These are phyloP conservation scores for Drepanosiphum platanoidis DNA, from an alignment of 2,888 invertebrate genomes.

Conservation along the genomic window DNA sequence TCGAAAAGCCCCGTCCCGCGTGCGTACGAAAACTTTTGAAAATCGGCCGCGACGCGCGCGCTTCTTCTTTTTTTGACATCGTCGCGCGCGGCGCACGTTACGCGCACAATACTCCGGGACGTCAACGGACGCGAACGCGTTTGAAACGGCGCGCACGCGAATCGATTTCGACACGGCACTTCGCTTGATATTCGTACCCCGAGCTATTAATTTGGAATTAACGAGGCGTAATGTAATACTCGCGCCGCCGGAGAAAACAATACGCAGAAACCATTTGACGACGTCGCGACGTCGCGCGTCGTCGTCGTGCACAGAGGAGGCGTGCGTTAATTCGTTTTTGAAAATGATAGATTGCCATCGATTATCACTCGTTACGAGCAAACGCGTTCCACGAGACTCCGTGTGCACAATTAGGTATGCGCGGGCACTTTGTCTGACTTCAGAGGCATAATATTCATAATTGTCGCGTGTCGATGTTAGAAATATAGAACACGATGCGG, in stretches of 20 bases:
- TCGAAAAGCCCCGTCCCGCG: no score
- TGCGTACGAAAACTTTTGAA: neutral
- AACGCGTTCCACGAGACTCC: no score
- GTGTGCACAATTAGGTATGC: no score
- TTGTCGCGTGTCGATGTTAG: no score
- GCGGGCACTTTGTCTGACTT: no score
- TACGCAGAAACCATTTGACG: neutral
- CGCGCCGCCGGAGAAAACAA: neutral
- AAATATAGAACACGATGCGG: no score
- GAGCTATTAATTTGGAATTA: neutral
- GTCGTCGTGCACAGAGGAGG: no score
- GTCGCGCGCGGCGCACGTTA: neutral
- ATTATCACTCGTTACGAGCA: neutral
- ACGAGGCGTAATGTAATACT: neutral
- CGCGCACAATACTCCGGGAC: neutral
- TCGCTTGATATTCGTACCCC: no score
- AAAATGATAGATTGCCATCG: neutral
- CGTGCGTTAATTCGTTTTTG: neutral
- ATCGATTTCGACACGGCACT: neutral
- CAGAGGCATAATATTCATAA: no score
- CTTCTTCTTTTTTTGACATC: neutral
- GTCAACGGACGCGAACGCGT: neutral
- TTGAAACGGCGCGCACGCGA: neutral
- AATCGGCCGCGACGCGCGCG: neutral
- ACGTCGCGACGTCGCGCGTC: no score